Percentiles rank a stretch among this genome's conserved stretches.
Conservation (phyloP, 35 echinoderm and acorn worm genomes). For the Ophioderma brevispina region DNA sequence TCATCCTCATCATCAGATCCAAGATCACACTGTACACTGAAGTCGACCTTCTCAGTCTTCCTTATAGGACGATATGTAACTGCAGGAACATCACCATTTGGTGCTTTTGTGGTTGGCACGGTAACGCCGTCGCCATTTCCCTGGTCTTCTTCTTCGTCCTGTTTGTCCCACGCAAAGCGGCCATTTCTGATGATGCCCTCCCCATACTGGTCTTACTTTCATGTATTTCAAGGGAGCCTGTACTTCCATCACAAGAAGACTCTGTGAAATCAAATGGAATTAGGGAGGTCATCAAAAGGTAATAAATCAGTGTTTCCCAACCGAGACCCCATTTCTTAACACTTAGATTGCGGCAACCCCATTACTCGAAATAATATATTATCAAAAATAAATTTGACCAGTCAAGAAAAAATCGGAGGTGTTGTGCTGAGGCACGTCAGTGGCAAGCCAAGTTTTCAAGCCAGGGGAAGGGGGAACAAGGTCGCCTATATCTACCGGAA, state of each 20-base stretch:
- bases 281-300: too few relatives aligned
- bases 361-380: too few relatives aligned
- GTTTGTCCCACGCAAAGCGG: slow-evolving; percentile 92
- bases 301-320: too few relatives aligned
- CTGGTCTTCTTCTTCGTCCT: slow-evolving; percentile 22
- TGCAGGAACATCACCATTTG: neutral
- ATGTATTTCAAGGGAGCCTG: slow-evolving; percentile 50
- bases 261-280: slow-evolving; percentile 53
- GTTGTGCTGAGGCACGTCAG: too few relatives aligned
- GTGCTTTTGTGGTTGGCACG: neutral
- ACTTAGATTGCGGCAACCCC: too few relatives aligned
- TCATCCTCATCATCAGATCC: neutral
- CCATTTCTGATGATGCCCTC: slow-evolving; percentile 71
- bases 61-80: neutral
- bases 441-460: too few relatives aligned
- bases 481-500: too few relatives aligned
- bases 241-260: slow-evolving; percentile 86
- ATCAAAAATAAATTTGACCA: too few relatives aligned
- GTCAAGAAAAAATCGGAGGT: too few relatives aligned
- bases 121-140: neutral
- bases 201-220: slow-evolving; percentile 63
- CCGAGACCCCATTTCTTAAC: too few relatives aligned
- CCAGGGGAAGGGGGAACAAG: too few relatives aligned
- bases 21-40: neutral
- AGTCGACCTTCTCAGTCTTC: neutral